Evolutionary conservation across 2,797 vertebrate species (phyloP).

Genomic region (Falco naumanni): DNA sequence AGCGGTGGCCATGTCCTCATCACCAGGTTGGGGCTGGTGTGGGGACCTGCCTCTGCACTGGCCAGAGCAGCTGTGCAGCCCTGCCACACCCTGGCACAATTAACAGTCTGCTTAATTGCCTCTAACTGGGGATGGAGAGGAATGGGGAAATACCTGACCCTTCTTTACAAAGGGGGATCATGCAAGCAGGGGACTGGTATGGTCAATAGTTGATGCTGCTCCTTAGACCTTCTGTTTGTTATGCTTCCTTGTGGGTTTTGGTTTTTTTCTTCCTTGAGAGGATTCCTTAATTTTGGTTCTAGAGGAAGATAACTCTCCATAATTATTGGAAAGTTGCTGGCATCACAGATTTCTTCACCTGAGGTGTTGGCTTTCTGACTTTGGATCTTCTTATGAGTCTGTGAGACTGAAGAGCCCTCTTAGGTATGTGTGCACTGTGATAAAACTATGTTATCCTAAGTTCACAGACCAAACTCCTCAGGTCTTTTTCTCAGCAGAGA

Average conservation of each 20-base stretch:
- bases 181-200: accelerated
- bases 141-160: accelerated
- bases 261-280: accelerated
- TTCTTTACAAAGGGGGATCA: accelerated
- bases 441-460: accelerated
- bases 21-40: accelerated
- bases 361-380: accelerated
- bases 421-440: accelerated
- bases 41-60: no score
- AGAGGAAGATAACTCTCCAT: accelerated
- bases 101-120: background rate
- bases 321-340: accelerated
- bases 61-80: background rate
- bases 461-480: accelerated
- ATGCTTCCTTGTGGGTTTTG: accelerated
- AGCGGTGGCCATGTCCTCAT: no score
- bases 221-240: accelerated
- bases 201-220: accelerated
- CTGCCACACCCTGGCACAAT: accelerated
- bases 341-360: accelerated
- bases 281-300: accelerated
- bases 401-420: accelerated
- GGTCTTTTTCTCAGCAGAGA: accelerated
- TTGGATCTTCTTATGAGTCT: accelerated
- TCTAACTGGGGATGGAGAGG: accelerated